Evolutionary conservation across 2,888 invertebrate genomes (phyloP), one percentile per base, ranked within the genome.

Genomic region (Carpatolechia fugitivella): DNA sequence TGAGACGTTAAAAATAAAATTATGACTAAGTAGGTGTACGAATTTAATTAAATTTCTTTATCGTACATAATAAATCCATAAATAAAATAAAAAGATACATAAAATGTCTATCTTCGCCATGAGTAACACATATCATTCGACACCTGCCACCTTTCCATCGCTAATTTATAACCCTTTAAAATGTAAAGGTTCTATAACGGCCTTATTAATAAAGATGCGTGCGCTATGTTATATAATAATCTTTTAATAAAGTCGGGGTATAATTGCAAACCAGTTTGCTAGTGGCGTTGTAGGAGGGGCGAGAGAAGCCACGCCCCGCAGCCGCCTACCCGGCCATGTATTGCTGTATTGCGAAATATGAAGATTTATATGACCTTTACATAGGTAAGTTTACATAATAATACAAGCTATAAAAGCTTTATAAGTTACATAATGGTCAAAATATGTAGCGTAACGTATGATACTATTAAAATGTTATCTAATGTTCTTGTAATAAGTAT

Each of bases 211-310:
- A 53, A 53, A 53, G 20, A 53, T 53, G 35, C 20, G 33, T 30
- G 20, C 14, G 46, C n/a, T 53, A 35, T 14, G n/a, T 44, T 24
- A 46, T 52, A n/a, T 24, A 24, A 24, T 24, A 24, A 24, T 24
- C 3, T 24, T 24, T 4, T 24, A 46, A 30, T 47, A 36, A 20
- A n/a, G 5, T 13, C 13, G 44, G n/a, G 44, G 29, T 29, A 44
- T 72, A 68, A 77, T 80, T 77, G 70, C 67, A 61, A 80, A 85
- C 83, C 77, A 61, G 84, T 82, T 80, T 69, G 64, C 69, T 70
- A 78, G 64, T 66, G 68, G 63, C 58, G 66, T 61, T 63, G 63
- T 70, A 71, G 86, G 86, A 67, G 80, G 83, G 64, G 71, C 65
- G 56, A 35, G 38, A 11, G 4, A 14, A 16, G 74, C 76, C 83